A percentile compares a stretch with the other conserved stretches of the same genome.
phyloP scores from a whole-genome alignment of 2,888 invertebrate genomes.

The Lomographa bimaculata region DNA sequence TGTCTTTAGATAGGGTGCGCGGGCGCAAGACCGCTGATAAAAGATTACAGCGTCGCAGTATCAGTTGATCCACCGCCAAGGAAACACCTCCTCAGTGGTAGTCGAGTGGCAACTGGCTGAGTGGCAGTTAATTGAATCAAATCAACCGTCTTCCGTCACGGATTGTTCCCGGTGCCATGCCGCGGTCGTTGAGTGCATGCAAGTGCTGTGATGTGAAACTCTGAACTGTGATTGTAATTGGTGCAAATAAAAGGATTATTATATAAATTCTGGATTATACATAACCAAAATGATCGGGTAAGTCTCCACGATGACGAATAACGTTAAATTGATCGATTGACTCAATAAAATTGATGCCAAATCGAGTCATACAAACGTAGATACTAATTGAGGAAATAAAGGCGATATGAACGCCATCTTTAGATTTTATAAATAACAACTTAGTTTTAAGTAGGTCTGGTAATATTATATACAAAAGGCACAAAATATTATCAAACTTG shows the following conservation, averaged over 20 bases:
- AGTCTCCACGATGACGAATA: slow-evolving; percentile 4
- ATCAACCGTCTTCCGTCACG: slow-evolving; percentile 71
- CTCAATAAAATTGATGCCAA: too few relatives aligned
- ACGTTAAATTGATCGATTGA: too few relatives aligned
- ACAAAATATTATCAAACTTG: too few relatives aligned
- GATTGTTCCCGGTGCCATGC: slow-evolving; percentile 45
- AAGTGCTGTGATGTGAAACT: slow-evolving; percentile 41
- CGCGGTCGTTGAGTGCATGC: slow-evolving; percentile 31
- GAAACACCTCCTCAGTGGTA: slow-evolving; percentile 42
- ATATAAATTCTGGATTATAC: slow-evolving; percentile 16
- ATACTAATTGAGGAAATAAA: too few relatives aligned
- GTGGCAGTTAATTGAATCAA: slow-evolving; percentile 67
- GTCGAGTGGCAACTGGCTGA: slow-evolving; percentile 40
- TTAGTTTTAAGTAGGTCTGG: too few relatives aligned
- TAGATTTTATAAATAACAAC: too few relatives aligned
- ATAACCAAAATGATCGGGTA: slow-evolving; percentile 50
- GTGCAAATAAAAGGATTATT: slow-evolving; percentile 2
- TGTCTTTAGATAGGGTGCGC: slow-evolving; percentile 65
- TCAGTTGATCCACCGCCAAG: slow-evolving; percentile 63
- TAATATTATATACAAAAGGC: too few relatives aligned
- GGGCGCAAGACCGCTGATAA: slow-evolving; percentile 67
- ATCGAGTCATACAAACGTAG: too few relatives aligned
- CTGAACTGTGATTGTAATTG: slow-evolving; percentile 12
- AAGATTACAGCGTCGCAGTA: slow-evolving; percentile 73
- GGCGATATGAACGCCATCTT: too few relatives aligned